Percentiles rank a stretch among this genome's conserved stretches.
phyloP scores from a whole-genome alignment of 2,113 vertebrate species.

The Orientallactaga bullata region DNA sequence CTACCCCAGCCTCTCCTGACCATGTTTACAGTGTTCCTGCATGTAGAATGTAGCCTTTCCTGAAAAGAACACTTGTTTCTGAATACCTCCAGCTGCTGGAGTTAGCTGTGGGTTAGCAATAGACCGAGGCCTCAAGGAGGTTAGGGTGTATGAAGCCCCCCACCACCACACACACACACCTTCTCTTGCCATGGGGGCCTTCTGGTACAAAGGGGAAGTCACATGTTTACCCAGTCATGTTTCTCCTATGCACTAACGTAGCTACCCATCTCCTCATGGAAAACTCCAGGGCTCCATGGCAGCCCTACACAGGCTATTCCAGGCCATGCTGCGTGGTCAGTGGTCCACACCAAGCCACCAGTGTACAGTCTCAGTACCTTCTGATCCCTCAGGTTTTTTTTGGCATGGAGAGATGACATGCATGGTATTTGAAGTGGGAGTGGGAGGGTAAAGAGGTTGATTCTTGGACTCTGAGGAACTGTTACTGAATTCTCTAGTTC shows the following conservation, averaged over 20 bases:
- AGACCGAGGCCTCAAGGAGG: not conserved
- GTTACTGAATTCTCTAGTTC: not conserved
- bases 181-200: not conserved
- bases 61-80: slow-evolving; percentile 81
- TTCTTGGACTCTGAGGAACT: slow-evolving; percentile 25
- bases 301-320: not conserved
- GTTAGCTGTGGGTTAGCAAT: slow-evolving; percentile 14
- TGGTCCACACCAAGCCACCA: not conserved
- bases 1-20: slow-evolving; percentile 80
- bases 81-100: slow-evolving; percentile 81
- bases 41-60: slow-evolving; percentile 82
- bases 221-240: slow-evolving; percentile 66
- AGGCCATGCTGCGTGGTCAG: not conserved
- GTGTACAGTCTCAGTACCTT: not conserved
- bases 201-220: slow-evolving; percentile 51
- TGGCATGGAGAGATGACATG: not conserved
- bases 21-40: slow-evolving; percentile 85
- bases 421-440: not conserved
- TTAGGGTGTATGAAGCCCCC: not conserved
- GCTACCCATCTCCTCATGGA: not conserved
- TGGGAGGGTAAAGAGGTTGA: not conserved
- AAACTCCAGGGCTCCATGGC: not conserved
- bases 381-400: not conserved
- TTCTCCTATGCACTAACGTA: slow-evolving; percentile 33
- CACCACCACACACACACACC: not conserved